These are phyloP conservation scores for Cetonia aurata DNA, from an alignment of 2,888 invertebrate species.

Conservation along the genomic window DNA sequence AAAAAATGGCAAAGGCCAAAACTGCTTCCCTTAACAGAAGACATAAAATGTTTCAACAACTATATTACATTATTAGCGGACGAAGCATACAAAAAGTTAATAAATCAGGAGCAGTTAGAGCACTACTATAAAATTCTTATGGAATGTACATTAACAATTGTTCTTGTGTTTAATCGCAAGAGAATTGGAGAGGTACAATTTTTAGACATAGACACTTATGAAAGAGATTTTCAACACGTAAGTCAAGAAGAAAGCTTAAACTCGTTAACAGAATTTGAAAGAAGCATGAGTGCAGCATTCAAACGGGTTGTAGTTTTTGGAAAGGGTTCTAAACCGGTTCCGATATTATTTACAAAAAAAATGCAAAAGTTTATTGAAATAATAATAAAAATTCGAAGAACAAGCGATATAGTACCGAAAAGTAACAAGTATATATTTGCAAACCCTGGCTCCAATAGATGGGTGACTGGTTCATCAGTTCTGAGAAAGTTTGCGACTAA, in stretches of 20 bases:
- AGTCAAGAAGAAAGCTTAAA: background rate
- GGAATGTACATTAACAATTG: background rate
- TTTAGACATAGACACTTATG: background rate
- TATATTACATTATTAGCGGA: background rate
- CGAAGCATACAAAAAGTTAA: background rate
- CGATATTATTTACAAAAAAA: background rate
- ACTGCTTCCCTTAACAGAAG: constrained; percentile 38
- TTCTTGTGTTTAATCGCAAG: background rate
- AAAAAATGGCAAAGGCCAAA: constrained; percentile 37
- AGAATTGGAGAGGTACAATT: background rate
- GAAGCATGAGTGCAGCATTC: background rate
- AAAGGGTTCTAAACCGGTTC: background rate
- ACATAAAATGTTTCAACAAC: constrained; percentile 26
- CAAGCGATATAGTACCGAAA: background rate
- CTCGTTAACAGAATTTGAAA: background rate
- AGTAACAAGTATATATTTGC: background rate
- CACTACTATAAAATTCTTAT: background rate
- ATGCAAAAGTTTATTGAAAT: background rate
- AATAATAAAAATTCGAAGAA: background rate
- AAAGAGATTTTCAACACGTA: background rate
- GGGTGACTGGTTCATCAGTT: background rate
- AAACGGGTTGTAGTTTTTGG: background rate
- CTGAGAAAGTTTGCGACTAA: background rate
- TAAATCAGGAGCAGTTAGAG: background rate
- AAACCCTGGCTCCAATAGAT: background rate